A percentile compares a stretch with the other conserved stretches of the same genome.
Evolutionary conservation across 1,140 invertebrate species (phyloP).

Genomic region (Tenebrio molitor): DNA sequence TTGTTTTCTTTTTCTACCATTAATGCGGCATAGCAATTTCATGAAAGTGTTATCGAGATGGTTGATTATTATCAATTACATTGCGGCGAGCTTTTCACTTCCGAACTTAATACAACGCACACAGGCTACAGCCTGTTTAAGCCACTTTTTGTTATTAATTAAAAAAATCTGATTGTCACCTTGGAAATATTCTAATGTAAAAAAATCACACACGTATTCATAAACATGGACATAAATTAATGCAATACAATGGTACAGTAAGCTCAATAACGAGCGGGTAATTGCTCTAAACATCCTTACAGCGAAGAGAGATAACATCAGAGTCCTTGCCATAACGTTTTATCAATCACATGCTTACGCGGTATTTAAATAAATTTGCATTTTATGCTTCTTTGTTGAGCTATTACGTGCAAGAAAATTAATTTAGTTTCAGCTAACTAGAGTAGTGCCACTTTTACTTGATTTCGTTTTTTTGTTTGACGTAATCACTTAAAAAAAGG

Average conservation of each 20-base stretch:
- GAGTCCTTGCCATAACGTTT: conserved; percentile 25
- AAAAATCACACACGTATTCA: conserved; percentile 5
- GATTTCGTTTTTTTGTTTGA: conserved; percentile 5
- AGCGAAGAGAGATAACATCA: conserved; percentile 19
- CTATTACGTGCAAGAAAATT: conserved; percentile 24
- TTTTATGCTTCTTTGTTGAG: conserved; percentile 27
- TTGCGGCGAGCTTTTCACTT: conserved; percentile 43
- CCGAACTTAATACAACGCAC: conserved; percentile 4
- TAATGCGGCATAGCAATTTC: conserved; percentile 54
- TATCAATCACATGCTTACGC: conserved; percentile 10
- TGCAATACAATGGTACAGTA: conserved; percentile 7
- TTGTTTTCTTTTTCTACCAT: conserved; percentile 52
- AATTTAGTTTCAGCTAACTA: conserved; percentile 2
- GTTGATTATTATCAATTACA: conserved; percentile 49
- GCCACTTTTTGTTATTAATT: conserved; percentile 12
- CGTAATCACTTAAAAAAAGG: too few species aligned
- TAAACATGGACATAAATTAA: conserved; percentile 7
- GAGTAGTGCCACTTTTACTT: conserved; percentile 9
- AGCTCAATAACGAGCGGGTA: conserved; percentile 3
- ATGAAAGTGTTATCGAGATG: conserved; percentile 51
- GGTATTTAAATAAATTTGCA: conserved; percentile 33
- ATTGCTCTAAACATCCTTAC: conserved; percentile 37
- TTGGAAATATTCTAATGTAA: background rate
- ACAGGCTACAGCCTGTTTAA: conserved; percentile 5
- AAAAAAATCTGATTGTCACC: conserved; percentile 14